These are phyloP conservation scores for Cynaeus angustus DNA, from an alignment of 2,888 invertebrate genomes.

Conservation along the genomic window DNA sequence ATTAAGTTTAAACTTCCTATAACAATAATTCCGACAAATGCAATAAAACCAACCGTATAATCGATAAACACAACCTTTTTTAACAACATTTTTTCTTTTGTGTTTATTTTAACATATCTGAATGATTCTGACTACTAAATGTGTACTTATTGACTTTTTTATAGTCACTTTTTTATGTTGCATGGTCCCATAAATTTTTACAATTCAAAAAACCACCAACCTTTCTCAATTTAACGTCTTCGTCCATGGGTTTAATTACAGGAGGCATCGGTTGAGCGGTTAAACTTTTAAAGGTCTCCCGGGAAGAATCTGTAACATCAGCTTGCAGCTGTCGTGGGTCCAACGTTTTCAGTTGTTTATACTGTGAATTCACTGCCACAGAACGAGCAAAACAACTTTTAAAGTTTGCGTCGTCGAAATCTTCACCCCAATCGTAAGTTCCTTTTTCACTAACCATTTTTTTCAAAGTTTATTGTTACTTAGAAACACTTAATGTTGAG, in stretches of 20 bases:
- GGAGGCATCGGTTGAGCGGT: slow-evolving; percentile 20
- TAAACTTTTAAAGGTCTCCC: slow-evolving; percentile 34
- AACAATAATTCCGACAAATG: too few relatives aligned
- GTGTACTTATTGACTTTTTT: too few relatives aligned
- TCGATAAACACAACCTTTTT: too few relatives aligned
- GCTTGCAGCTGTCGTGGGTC: slow-evolving; percentile 53
- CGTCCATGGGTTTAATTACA: slow-evolving; percentile 15
- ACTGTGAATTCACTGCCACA: slow-evolving; percentile 67
- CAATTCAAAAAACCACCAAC: slow-evolving; percentile 49
- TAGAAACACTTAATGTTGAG: not conserved
- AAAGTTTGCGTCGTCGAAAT: slow-evolving; percentile 64
- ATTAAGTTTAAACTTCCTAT: too few relatives aligned
- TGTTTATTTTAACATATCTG: too few relatives aligned
- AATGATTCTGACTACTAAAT: too few relatives aligned
- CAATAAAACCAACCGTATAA: too few relatives aligned
- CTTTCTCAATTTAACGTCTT: slow-evolving; percentile 57
- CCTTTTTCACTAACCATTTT: slow-evolving; percentile 60
- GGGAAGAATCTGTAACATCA: slow-evolving; percentile 29
- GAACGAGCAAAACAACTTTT: slow-evolving; percentile 70
- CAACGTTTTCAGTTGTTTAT: slow-evolving; percentile 58
- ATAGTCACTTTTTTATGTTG: not conserved
- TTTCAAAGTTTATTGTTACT: slow-evolving; percentile 46
- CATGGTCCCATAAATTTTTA: slow-evolving; percentile 2
- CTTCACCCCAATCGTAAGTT: slow-evolving; percentile 61
- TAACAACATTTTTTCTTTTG: too few relatives aligned